A percentile compares a stretch with the other conserved stretches of the same genome.
Conservation (phyloP, 2,113 vertebrate species). For the Propithecus coquereli region DNA sequence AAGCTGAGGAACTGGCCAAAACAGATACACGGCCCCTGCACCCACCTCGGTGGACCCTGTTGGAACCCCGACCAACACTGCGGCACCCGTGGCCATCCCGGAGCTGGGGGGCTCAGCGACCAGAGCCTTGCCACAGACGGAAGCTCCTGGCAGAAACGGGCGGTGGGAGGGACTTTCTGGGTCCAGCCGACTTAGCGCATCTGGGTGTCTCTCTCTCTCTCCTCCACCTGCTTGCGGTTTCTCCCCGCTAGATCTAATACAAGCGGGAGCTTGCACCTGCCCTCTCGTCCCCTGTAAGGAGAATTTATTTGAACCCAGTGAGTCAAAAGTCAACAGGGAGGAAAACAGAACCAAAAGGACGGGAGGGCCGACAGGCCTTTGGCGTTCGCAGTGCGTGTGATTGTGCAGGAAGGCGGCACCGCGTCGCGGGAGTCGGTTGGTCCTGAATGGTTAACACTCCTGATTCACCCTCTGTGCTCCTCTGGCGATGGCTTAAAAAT, state of each 20-base stretch:
- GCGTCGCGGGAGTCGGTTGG: not conserved
- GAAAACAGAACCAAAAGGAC: not conserved
- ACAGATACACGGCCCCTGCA: rapidly evolving
- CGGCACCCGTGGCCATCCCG: not conserved
- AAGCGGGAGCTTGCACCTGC: not conserved
- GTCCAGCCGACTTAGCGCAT: rapidly evolving
- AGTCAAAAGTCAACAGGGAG: conserved; percentile 17
- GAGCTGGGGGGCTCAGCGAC: rapidly evolving
- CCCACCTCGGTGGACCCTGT: rapidly evolving
- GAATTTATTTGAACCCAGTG: not conserved
- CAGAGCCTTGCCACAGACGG: rapidly evolving
- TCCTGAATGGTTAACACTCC: not conserved
- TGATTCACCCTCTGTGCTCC: not conserved
- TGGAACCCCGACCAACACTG: rapidly evolving
- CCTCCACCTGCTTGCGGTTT: too few relatives aligned
- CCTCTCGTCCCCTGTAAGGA: not conserved
- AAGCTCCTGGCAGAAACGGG: rapidly evolving
- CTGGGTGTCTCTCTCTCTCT: not conserved
- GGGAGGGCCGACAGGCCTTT: rapidly evolving
- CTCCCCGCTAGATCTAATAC: not conserved
- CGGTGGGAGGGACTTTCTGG: rapidly evolving
- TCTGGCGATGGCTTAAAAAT: not conserved
- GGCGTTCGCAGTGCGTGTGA: rapidly evolving
- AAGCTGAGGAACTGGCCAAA: rapidly evolving
- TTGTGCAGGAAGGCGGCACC: not conserved